Conservation (phyloP, 2,797 vertebrate species). For the Anabacerthia variegaticeps region DNA sequence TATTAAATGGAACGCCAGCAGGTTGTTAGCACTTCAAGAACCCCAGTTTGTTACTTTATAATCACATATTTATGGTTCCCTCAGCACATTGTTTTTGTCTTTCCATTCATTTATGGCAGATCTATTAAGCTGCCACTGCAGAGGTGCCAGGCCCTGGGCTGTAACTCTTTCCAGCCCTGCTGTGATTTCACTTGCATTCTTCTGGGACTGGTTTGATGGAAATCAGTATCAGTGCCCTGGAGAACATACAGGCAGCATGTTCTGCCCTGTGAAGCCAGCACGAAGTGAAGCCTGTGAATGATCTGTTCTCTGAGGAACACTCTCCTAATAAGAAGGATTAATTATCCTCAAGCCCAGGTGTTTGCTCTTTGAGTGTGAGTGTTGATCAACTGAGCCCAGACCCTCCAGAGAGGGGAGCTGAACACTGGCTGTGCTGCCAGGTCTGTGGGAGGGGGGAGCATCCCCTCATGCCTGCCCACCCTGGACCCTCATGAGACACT, state of each 20-base stretch:
- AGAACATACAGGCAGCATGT: not conserved
- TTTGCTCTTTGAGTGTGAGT: not conserved
- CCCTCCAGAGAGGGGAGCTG: not conserved
- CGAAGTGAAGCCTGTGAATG: not conserved
- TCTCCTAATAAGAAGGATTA: not conserved
- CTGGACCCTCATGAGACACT: accelerated
- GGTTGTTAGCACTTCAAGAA: slow-evolving; percentile 52
- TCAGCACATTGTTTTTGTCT: slow-evolving; percentile 43
- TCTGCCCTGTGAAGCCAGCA: not conserved
- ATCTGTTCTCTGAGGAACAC: not conserved
- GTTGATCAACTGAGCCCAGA: not conserved
- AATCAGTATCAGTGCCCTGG: not conserved
- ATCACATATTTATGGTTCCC: slow-evolving; percentile 56
- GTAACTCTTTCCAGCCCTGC: not conserved
- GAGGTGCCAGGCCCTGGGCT: not conserved
- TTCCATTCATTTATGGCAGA: slow-evolving; percentile 18
- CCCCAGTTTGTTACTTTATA: slow-evolving; percentile 58
- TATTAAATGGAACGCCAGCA: slow-evolving; percentile 52
- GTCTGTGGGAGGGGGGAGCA: not conserved
- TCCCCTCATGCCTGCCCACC: not conserved
- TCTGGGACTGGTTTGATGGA: not conserved
- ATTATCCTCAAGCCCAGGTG: not conserved
- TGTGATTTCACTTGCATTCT: not conserved
- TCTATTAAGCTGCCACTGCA: slow-evolving; percentile 50
- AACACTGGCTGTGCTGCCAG: accelerated